A percentile compares a stretch with the other conserved stretches of the same genome.
These are phyloP conservation scores for Diadumene lineata DNA, from an alignment of 92 coral and sea anemone species.

Conservation along the genomic window DNA sequence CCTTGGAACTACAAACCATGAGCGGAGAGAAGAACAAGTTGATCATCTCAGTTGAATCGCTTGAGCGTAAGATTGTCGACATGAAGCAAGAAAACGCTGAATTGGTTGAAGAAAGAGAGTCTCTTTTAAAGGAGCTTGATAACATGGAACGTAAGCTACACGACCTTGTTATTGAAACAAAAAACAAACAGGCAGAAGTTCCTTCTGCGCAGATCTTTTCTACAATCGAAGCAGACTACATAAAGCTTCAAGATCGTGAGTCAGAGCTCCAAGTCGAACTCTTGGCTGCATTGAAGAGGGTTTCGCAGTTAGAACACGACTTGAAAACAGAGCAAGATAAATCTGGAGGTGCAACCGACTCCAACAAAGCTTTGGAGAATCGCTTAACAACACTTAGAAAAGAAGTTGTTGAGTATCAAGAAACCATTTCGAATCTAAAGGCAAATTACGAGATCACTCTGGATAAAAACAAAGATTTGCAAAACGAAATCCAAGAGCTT, in stretches of 20 bases:
- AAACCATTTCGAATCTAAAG: conserved; percentile 71
- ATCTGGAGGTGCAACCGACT: conserved; percentile 50
- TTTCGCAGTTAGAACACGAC: conserved; percentile 77
- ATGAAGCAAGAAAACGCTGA: conserved; percentile 58
- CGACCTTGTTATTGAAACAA: conserved; percentile 77
- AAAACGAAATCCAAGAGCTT: conserved; percentile 52
- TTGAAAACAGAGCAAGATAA: conserved; percentile 60
- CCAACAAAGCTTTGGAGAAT: conserved; percentile 59
- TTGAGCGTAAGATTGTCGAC: conserved; percentile 64
- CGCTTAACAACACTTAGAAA: conserved; percentile 48
- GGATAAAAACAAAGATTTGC: conserved; percentile 58
- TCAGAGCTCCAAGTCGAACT: conserved; percentile 81
- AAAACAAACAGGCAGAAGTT: conserved; percentile 70
- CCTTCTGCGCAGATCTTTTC: conserved; percentile 82
- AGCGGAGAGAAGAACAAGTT: conserved; percentile 83
- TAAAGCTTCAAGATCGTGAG: conserved; percentile 76
- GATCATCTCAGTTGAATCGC: conserved; percentile 60
- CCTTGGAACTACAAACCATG: conserved; percentile 85
- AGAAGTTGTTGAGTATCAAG: conserved; percentile 78
- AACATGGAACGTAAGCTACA: conserved; percentile 82
- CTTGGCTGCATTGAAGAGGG: conserved; percentile 80
- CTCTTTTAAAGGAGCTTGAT: conserved; percentile 70
- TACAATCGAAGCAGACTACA: conserved; percentile 80
- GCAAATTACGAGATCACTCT: conserved; percentile 55
- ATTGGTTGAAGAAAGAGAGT: conserved; percentile 68